Evolutionary conservation across 2,113 vertebrate species (phyloP), one percentile per base, ranked within the genome.

Genomic region (Psammodynastes pulverulentus): DNA sequence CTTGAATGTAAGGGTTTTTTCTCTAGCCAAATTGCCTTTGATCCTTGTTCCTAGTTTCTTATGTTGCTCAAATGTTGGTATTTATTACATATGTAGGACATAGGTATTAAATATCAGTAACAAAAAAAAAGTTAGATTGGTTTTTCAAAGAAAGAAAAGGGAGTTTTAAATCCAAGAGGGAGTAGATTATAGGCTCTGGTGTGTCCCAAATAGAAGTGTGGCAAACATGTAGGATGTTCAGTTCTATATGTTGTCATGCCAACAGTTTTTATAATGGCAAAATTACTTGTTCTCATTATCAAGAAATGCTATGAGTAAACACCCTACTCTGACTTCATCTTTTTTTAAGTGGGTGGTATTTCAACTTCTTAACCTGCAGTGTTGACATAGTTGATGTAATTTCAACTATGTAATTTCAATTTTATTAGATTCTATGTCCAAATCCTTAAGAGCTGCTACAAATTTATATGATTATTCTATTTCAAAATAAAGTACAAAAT

Each of bases 121-220:
- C 29, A 46, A 88, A 29, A 53, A 53, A 90, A 90, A 90, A 29
- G 34, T 84, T 88, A 8, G 10, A 9, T 46, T 79, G 39, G 10
- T 15, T 84, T 52, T 54, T 88, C 48, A 92, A 88, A 92, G 48
- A 3, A 53, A 53, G 91, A 92, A 92, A 92, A 93, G 85, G 92
- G 45, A 53, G n/a, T 4, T 91, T 3, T 24, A 26, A 43, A 53
- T 5, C 3, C 1, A 48, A 86, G 92, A 52, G 86, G 91, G 84
- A 26, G 10, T 26, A 67, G 62, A 67, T 67, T 67, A 54, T 46
- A 84, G 85, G 17, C 13, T 49, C 46, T 92, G 90, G 67, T 86
- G 90, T 95, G 93, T 92, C 79, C 89, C 86, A 87, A 1, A 21
- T 51, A 46, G 21, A 67, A 85, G n/a, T 92, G 67, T 93, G 92